Conservation (phyloP, 92 coral and sea anemone species). For the Epizoanthus stellaris region DNA sequence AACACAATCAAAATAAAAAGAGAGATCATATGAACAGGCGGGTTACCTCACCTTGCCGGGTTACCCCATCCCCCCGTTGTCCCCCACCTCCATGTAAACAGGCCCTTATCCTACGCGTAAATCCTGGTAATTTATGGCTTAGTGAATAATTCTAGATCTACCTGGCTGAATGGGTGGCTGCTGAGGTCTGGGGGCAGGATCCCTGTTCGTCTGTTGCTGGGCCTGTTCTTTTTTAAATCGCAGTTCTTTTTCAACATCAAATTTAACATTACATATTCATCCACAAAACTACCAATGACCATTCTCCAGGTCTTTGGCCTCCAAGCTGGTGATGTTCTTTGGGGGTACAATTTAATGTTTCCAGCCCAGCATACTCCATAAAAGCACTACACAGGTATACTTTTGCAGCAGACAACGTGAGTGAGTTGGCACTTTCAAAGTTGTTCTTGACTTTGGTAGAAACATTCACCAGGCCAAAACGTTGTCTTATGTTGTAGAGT, state of each 20-base stretch:
- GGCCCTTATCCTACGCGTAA: too few species aligned
- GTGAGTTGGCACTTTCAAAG: conserved; percentile 49
- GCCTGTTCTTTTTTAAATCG: conserved; percentile 10
- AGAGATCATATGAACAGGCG: too few species aligned
- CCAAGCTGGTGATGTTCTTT: conserved; percentile 20
- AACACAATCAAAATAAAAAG: too few species aligned
- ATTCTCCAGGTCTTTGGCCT: conserved; percentile 37
- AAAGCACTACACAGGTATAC: conserved; percentile 63
- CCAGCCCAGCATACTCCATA: conserved; percentile 60
- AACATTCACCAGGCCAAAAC: conserved; percentile 64
- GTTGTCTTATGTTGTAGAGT: conserved; percentile 59
- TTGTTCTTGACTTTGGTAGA: conserved; percentile 49
- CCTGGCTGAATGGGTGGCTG: neutral
- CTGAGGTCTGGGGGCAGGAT: neutral
- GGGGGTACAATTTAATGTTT: conserved; percentile 43
- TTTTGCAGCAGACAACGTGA: conserved; percentile 58
- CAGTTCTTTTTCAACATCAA: conserved; percentile 54
- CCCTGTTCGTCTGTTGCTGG: neutral
- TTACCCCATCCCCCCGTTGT: too few species aligned
- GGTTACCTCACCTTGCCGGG: too few species aligned
- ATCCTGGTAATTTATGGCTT: too few species aligned
- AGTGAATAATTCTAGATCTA: neutral
- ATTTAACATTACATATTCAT: conserved; percentile 62
- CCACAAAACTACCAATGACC: conserved; percentile 55
- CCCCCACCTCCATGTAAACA: too few species aligned